Conservation (phyloP, 2,888 invertebrate species). For the Sclerodermus sp. region DNA sequence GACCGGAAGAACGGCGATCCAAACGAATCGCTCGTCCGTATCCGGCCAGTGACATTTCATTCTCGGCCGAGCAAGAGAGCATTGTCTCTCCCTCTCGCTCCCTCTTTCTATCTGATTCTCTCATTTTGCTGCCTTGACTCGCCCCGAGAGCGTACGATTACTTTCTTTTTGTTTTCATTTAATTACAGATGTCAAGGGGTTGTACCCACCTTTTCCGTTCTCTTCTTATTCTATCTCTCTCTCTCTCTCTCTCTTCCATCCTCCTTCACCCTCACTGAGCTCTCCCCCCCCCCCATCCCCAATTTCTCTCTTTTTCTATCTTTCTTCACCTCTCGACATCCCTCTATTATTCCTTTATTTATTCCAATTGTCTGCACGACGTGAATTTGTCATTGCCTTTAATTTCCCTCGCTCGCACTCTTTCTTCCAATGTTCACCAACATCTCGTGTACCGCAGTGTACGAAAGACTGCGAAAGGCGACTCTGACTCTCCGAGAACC, state of each 20-base stretch:
- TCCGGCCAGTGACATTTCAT: slow-evolving; percentile 54
- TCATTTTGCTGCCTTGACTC: slow-evolving; percentile 52
- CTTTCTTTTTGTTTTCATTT: slow-evolving; percentile 58
- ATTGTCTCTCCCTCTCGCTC: slow-evolving; percentile 41
- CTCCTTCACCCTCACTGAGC: slow-evolving; percentile 7
- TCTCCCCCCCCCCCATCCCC: slow-evolving; percentile 21
- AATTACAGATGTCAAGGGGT: slow-evolving; percentile 58
- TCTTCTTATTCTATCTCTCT: slow-evolving; percentile 9
- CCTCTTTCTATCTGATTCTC: slow-evolving; percentile 52
- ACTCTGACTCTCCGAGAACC: not conserved
- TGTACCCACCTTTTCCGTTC: slow-evolving; percentile 34
- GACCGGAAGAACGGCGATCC: slow-evolving; percentile 37
- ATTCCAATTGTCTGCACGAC: slow-evolving; percentile 56
- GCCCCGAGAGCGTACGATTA: slow-evolving; percentile 52
- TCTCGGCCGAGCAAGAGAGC: slow-evolving; percentile 44
- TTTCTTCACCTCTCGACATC: slow-evolving; percentile 25
- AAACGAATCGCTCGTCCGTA: slow-evolving; percentile 44
- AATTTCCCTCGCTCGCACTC: slow-evolving; percentile 39
- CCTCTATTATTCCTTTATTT: slow-evolving; percentile 56
- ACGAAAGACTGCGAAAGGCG: slow-evolving; percentile 10
- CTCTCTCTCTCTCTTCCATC: slow-evolving; percentile 23
- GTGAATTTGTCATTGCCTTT: slow-evolving; percentile 57
- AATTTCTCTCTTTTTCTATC: not conserved
- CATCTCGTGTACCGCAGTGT: slow-evolving; percentile 6
- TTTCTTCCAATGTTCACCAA: slow-evolving; percentile 9